These are phyloP conservation scores for Trachymyrmex cornetzi DNA, from an alignment of 1,140 invertebrate genomes.

Conservation along the genomic window DNA sequence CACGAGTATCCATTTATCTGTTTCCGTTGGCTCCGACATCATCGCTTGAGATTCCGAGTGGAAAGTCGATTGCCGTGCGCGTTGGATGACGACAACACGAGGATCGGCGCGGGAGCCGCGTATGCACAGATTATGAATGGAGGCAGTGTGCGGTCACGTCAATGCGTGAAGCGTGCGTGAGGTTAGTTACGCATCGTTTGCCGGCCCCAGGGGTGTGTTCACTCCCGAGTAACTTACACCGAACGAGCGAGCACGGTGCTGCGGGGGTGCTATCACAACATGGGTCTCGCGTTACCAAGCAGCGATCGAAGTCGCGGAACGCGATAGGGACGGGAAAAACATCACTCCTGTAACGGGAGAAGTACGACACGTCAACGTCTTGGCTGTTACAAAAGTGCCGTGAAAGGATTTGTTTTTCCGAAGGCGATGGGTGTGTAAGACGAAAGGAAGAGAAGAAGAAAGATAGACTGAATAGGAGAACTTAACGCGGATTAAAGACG, in stretches of 20 bases:
- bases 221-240: constrained; percentile 79
- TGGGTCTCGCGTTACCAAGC: constrained; percentile 66
- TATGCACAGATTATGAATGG: constrained; percentile 83
- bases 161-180: constrained; percentile 84
- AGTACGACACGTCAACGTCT: constrained; percentile 23
- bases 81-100: constrained; percentile 6
- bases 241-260: constrained; percentile 63
- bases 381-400: constrained; percentile 3
- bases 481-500: constrained; percentile 9
- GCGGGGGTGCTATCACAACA: constrained; percentile 67
- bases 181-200: constrained; percentile 86
- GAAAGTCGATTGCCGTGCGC: background rate
- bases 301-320: constrained; percentile 38
- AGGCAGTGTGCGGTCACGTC: constrained; percentile 82
- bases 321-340: constrained; percentile 26
- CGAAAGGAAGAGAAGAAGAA: background rate
- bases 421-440: background rate
- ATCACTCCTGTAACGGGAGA: constrained; percentile 28
- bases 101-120: constrained; percentile 6
- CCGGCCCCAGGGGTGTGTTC: constrained; percentile 82
- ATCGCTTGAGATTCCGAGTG: background rate
- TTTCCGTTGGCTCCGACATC: background rate
- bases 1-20: background rate
- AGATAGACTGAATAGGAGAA: background rate
- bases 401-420: constrained; percentile 36